Percentiles rank a stretch among this genome's conserved stretches.
These are phyloP conservation scores for Palythoa grandis DNA, from an alignment of 92 coral and sea anemone species.

Conservation along the genomic window DNA sequence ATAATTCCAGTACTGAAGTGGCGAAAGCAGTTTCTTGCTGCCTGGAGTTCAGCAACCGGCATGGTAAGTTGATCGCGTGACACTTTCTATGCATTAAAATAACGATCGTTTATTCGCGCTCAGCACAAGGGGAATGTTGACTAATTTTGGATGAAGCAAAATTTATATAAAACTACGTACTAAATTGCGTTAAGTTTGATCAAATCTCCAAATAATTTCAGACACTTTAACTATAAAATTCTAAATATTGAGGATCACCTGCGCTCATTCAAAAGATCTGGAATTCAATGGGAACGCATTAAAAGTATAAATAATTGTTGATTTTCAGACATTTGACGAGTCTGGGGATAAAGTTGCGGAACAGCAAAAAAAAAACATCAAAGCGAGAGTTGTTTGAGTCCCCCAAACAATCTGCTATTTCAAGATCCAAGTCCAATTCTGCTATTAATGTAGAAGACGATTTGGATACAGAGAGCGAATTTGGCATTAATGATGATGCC, in stretches of 20 bases:
- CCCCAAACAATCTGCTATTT: background rate
- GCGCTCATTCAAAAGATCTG: background rate
- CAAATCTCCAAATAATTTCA: background rate
- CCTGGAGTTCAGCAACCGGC: conserved; percentile 49
- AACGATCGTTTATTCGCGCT: background rate
- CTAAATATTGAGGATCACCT: conserved; percentile 1
- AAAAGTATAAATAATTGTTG: background rate
- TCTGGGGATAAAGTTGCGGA: background rate
- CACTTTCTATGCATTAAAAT: background rate
- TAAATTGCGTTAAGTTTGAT: background rate
- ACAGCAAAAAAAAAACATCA: background rate
- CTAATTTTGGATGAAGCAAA: background rate
- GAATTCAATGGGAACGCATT: background rate
- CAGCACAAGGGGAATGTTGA: background rate
- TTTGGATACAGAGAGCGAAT: background rate
- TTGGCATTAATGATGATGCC: no score
- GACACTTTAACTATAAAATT: background rate
- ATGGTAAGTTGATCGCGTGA: conserved; percentile 34
- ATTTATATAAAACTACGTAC: background rate
- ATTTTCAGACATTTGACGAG: background rate
- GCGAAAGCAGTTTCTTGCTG: conserved; percentile 46
- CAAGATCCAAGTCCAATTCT: background rate
- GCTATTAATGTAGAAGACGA: background rate
- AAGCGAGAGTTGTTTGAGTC: background rate
- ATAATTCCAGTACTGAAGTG: conserved; percentile 50